Conservation (phyloP, 2,797 vertebrate species). For the Eulemur albifrons region DNA sequence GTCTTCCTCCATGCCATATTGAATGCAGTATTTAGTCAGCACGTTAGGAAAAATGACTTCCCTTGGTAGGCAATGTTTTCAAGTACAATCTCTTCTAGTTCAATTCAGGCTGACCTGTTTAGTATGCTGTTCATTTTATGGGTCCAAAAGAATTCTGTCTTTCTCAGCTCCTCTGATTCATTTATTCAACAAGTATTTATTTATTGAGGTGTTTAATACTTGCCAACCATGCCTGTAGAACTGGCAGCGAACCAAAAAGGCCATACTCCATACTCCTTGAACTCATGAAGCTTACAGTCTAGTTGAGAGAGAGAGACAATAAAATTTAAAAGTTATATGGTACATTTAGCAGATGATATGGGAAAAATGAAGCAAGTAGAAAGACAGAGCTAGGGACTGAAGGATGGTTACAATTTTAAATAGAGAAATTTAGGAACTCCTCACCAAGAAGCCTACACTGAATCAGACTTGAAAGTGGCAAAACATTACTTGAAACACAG, state of each 20-base stretch:
- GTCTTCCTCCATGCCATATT: background rate
- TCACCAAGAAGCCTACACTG: background rate
- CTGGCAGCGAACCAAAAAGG: background rate
- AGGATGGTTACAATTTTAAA: background rate
- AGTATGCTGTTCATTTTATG: background rate
- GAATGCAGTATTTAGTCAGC: background rate
- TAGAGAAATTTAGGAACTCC: background rate
- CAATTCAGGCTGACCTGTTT: background rate
- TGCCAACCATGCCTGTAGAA: background rate
- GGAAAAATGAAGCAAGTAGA: background rate
- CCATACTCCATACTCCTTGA: background rate
- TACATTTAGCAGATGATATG: background rate
- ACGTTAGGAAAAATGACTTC: background rate
- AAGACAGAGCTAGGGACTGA: background rate
- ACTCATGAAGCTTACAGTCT: background rate
- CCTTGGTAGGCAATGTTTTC: background rate
- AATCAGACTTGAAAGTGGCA: background rate
- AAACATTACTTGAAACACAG: background rate
- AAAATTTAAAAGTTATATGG: background rate
- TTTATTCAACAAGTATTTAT: background rate
- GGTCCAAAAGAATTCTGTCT: background rate
- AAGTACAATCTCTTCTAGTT: background rate
- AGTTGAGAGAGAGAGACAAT: background rate
- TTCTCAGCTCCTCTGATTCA: background rate
- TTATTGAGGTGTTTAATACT: background rate